Base-by-base conservation (phyloP, 2,113 vertebrate species). In the Deroptyus accipitrinus region DNA sequence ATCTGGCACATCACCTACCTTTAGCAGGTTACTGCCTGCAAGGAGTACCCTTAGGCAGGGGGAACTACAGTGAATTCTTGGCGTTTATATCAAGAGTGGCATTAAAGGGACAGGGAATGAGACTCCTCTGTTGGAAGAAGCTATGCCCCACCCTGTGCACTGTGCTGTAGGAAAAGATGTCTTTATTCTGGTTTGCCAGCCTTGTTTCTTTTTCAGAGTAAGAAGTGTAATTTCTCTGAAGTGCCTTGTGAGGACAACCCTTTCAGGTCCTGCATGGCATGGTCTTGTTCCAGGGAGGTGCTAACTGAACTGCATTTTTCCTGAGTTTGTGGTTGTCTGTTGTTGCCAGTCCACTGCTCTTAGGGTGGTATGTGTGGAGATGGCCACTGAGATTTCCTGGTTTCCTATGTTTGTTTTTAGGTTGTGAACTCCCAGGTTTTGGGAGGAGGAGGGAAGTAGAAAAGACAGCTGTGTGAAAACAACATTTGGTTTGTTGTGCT, bases 361-460 rank as follows among this genome's bases (percentile, higher is more conserved):
- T 85, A 54, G 70, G 84, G 54, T 90, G 66, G 41, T 82, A 73
- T 42, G 15, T n/a, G n/a, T 90, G 74, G 78, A 84, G 74, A 90
- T 87, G 10, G 57, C 75, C 41, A 7, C 1, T 52, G 86, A 94
- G 81, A 90, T 91, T 86, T 91, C 81, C 95, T 76, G 39, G 31
- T 84, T 79, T 86, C 52, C 48, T 73, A 39, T 79, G 67, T 91
- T 95, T 91, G 66, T 3, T 62, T 89, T 92, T 57, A 37, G 35
- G 52, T 62, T 96, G 39, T 76, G 89, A 95, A 94, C 86, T 89
- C 94, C 70, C 91, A 90, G 17, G 1, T 92, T 83, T 37, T 91
- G 39, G 30, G 48, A 91, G 39, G 31, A 48, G 55, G 78, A 79
- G 44, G 42, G 81, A 89, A 87, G 48, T 30, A 57, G 67, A 69